Percentiles rank a stretch among this genome's conserved stretches.
These are phyloP conservation scores for Diplolepis rosae DNA, from an alignment of 2,888 invertebrate species.

Conservation along the genomic window DNA sequence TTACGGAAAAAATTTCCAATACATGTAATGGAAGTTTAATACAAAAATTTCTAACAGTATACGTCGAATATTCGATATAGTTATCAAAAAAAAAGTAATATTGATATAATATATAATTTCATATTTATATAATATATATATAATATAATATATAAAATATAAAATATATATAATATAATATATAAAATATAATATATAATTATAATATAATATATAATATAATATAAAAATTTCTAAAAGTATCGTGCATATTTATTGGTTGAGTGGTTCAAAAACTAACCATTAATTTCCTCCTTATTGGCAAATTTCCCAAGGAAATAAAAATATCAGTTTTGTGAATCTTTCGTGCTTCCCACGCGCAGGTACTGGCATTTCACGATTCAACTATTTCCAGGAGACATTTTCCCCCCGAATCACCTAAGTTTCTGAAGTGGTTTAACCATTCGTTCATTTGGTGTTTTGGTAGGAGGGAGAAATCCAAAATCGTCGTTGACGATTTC, in stretches of 20 bases:
- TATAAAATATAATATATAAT: too few species aligned
- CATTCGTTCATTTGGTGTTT: constrained; percentile 40
- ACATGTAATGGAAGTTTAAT: too few species aligned
- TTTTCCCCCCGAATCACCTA: constrained; percentile 33
- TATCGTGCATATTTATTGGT: background rate
- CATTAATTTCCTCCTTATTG: background rate
- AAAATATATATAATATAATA: too few species aligned
- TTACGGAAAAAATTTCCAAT: too few species aligned
- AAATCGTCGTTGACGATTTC: constrained; percentile 46
- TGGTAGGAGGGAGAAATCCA: constrained; percentile 38
- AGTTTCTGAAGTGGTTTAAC: constrained; percentile 30
- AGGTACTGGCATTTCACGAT: constrained; percentile 49
- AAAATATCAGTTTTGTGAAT: background rate
- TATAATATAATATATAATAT: too few species aligned
- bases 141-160: too few species aligned
- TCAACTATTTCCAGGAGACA: constrained; percentile 48
- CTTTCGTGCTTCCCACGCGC: constrained; percentile 49
- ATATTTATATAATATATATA: too few species aligned
- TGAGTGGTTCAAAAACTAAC: background rate
- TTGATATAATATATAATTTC: too few species aligned
- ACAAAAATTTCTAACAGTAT: too few species aligned
- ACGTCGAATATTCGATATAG: too few species aligned
- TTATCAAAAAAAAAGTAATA: too few species aligned
- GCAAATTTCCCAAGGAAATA: background rate
- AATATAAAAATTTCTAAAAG: too few species aligned